phyloP scores from a whole-genome alignment of 2,113 vertebrate genomes.

The Platysteira castanea region DNA sequence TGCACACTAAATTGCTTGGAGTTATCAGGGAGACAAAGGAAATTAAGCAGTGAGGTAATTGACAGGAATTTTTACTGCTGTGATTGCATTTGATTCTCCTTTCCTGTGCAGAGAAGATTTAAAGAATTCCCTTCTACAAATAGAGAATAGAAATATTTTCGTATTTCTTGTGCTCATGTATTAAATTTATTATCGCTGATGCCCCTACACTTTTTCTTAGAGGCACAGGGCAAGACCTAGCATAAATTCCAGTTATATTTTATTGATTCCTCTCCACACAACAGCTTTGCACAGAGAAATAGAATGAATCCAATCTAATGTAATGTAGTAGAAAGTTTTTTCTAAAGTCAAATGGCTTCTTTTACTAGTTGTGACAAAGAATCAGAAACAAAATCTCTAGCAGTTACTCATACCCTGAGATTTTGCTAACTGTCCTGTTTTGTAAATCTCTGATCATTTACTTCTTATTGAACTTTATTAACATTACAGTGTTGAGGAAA shows the following conservation, averaged over 20 bases:
- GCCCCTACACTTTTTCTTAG: not conserved
- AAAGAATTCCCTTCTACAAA: not conserved
- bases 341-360: not conserved
- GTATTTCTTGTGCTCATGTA: not conserved
- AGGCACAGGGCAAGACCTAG: not conserved
- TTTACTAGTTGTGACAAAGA: not conserved
- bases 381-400: not conserved
- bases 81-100: not conserved
- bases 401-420: not conserved
- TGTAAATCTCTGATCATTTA: not conserved
- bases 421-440: not conserved
- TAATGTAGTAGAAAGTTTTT: not conserved
- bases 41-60: not conserved
- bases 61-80: not conserved
- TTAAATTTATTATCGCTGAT: not conserved
- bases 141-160: not conserved
- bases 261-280: not conserved
- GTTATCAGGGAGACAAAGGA: not conserved
- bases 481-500: not conserved
- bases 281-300: not conserved
- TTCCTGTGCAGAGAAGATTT: not conserved
- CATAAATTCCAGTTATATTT: conserved; percentile 9
- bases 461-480: not conserved
- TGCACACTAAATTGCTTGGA: not conserved
- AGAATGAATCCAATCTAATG: not conserved